Evolutionary conservation across 1,140 invertebrate species (phyloP).

Genomic region (Bemisia tabaci): DNA sequence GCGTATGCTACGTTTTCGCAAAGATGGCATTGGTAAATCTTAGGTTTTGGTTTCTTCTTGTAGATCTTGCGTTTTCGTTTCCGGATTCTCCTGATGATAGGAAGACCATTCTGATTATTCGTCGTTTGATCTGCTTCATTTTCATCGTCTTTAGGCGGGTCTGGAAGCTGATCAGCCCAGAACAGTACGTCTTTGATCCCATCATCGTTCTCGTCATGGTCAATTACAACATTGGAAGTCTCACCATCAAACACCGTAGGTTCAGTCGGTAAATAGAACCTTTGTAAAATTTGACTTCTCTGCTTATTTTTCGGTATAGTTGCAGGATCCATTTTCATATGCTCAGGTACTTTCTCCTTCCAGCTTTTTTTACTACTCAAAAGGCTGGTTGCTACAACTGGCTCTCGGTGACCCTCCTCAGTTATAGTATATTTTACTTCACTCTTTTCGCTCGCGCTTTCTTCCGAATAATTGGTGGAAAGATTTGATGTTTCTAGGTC

Average conservation of each 20-base stretch:
- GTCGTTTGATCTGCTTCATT: no score
- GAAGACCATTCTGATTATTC: no score
- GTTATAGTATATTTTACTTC: no score
- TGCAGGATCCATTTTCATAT: not conserved
- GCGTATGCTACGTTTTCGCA: not conserved
- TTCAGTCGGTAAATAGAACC: not conserved
- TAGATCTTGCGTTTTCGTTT: not conserved
- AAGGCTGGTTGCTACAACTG: no score
- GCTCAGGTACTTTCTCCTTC: not conserved
- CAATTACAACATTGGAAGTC: not conserved
- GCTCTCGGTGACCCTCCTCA: no score
- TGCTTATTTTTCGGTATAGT: not conserved
- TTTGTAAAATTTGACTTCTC: not conserved
- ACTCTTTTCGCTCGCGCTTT: no score
- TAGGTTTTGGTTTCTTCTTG: not conserved
- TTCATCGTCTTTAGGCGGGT: not conserved
- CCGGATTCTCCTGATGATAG: not conserved
- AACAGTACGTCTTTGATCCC: not conserved
- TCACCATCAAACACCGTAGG: not conserved
- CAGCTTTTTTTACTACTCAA: no score
- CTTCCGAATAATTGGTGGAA: no score
- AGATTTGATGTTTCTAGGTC: no score
- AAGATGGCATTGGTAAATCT: not conserved
- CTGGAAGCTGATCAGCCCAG: not conserved
- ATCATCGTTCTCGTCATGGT: not conserved